Evolutionary conservation across 30 jellyfish, hydroid and myxozoan species (phyloP).

Genomic region (Cassiopea xamachana): DNA sequence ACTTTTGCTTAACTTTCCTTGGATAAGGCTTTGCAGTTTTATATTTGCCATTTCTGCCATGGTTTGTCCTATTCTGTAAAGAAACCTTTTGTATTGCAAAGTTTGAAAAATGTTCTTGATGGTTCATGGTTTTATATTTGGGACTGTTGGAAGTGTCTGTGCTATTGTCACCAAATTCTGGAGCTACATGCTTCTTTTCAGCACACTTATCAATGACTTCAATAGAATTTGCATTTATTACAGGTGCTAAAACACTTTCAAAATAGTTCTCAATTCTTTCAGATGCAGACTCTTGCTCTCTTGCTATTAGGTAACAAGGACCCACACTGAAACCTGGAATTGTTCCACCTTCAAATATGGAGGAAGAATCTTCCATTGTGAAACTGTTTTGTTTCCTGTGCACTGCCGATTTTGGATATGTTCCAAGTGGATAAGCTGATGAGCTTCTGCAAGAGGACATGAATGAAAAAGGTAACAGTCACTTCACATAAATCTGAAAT

Average conservation of each 20-base stretch:
- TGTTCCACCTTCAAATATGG: not conserved
- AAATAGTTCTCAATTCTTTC: not conserved
- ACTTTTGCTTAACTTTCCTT: not conserved
- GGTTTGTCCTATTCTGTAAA: not conserved
- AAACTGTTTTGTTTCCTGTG: not conserved
- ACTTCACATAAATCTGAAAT: no score
- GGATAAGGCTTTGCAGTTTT: not conserved
- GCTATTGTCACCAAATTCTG: no score
- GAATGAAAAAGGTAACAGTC: not conserved
- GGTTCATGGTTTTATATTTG: not conserved
- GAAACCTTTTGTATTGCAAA: not conserved
- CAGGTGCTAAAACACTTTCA: not conserved
- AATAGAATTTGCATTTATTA: not conserved
- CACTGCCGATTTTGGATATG: not conserved
- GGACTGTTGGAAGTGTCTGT: no score
- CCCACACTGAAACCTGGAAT: not conserved
- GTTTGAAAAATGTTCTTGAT: not conserved
- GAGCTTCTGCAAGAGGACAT: not conserved
- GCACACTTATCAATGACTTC: no score
- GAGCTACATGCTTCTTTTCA: no score
- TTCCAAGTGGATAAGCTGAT: slow-evolving; percentile 10
- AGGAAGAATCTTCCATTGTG: not conserved
- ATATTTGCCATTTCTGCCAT: not conserved
- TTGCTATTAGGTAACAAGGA: not conserved
- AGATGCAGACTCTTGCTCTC: not conserved